Percentiles rank a stretch among this genome's conserved stretches.
phyloP scores from a whole-genome alignment of 2,888 invertebrate genomes.

The Dione vanillae region DNA sequence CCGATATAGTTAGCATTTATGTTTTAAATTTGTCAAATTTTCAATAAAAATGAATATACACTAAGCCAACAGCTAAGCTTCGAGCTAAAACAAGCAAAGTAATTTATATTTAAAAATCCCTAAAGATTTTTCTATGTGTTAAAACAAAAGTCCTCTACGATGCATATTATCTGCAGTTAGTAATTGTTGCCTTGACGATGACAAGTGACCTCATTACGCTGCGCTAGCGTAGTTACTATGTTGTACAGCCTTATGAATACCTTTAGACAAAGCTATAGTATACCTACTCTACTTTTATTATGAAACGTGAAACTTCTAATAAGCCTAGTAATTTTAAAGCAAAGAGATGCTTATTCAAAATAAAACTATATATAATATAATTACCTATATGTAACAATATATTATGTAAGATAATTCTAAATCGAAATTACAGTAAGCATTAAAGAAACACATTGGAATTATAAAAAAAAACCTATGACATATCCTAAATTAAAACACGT shows the following conservation, averaged over 20 bases:
- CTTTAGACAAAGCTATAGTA: conserved; percentile 6
- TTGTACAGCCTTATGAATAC: conserved; percentile 10
- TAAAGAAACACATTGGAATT: too few species aligned
- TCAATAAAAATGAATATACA: not conserved
- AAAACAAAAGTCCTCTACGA: conserved; percentile 13
- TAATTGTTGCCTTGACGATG: conserved; percentile 34
- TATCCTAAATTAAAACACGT: not conserved
- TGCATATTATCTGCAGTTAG: conserved; percentile 20
- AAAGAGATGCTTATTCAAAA: not conserved
- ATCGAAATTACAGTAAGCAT: too few species aligned
- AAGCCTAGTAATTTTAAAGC: not conserved
- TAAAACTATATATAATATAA: not conserved
- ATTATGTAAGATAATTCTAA: not conserved
- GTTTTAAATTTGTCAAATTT: not conserved
- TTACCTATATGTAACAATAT: not conserved
- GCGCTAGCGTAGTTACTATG: conserved; percentile 15
- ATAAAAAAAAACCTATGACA: too few species aligned
- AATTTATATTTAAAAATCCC: not conserved
- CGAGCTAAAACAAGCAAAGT: not conserved
- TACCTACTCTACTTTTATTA: not conserved
- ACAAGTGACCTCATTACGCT: conserved; percentile 34
- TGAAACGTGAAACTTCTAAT: not conserved
- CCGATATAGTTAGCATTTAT: not conserved
- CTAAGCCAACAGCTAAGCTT: not conserved
- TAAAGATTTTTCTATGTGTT: not conserved